A percentile compares a stretch with the other conserved stretches of the same genome.
These are phyloP conservation scores for Cepaea hortensis DNA, from an alignment of 2,888 invertebrate species.

Conservation along the genomic window DNA sequence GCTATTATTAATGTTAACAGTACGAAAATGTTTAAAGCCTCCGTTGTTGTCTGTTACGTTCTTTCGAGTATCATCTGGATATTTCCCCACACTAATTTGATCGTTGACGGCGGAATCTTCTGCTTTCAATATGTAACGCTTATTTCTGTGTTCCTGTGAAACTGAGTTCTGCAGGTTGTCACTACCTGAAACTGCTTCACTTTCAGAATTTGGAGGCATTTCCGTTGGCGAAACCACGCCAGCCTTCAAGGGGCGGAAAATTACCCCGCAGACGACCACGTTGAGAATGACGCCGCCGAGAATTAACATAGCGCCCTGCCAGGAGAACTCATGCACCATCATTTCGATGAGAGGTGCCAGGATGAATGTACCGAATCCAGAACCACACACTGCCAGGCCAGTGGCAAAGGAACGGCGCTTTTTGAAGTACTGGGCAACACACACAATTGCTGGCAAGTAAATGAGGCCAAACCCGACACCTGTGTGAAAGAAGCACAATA, in stretches of 20 bases:
- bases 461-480: constrained; percentile 97
- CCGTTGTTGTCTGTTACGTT: neutral
- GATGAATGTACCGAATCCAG: constrained; percentile 94
- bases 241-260: constrained; percentile 90
- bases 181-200: neutral
- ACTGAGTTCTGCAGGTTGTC: neutral
- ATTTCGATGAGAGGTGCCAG: constrained; percentile 82
- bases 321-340: constrained; percentile 85
- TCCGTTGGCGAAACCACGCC: constrained; percentile 49
- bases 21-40: no score
- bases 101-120: neutral
- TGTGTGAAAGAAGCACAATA: constrained; percentile 66
- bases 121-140: neutral
- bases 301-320: constrained; percentile 90
- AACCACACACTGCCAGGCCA: constrained; percentile 95
- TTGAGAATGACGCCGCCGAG: constrained; percentile 90
- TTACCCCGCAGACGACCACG: constrained; percentile 91
- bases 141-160: neutral
- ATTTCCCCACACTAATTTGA: neutral
- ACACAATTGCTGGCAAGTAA: constrained; percentile 97
- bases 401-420: constrained; percentile 94
- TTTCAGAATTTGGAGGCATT: neutral
- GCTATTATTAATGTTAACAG: neutral
- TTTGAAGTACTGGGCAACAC: constrained; percentile 98
- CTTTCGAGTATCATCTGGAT: neutral